A percentile compares a stretch with the other conserved stretches of the same genome.
phyloP scores from a whole-genome alignment of 2,888 invertebrate species.

The Adelphocoris suturalis region DNA sequence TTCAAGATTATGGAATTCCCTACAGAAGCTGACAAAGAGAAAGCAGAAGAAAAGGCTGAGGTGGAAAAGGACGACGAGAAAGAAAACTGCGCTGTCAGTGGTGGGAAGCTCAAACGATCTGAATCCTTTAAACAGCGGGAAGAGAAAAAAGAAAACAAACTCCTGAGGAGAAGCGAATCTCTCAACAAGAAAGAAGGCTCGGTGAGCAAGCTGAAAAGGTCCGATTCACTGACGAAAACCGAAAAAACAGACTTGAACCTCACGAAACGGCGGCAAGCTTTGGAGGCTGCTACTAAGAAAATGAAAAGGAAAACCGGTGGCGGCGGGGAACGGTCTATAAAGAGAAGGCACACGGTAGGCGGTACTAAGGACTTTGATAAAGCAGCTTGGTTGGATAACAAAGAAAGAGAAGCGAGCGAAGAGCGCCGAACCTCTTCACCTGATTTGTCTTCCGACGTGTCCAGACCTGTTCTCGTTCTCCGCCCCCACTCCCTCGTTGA shows the following conservation, averaged over 20 bases:
- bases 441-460: conserved; percentile 79
- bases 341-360: conserved; percentile 94
- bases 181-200: conserved; percentile 80
- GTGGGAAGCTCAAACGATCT: conserved; percentile 75
- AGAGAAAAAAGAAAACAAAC: conserved; percentile 78
- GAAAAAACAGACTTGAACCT: conserved; percentile 90
- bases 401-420: conserved; percentile 80
- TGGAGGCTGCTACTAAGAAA: conserved; percentile 81
- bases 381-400: conserved; percentile 82
- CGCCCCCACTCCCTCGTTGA: conserved; percentile 74
- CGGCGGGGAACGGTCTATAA: conserved; percentile 87
- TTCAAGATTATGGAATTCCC: conserved; percentile 66
- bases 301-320: conserved; percentile 88
- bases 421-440: conserved; percentile 83
- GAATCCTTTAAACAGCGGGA: conserved; percentile 77
- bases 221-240: conserved; percentile 84
- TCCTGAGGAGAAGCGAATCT: conserved; percentile 84
- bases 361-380: conserved; percentile 93
- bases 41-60: conserved; percentile 71
- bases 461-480: conserved; percentile 74
- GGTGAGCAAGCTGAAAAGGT: conserved; percentile 80
- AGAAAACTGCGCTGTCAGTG: conserved; percentile 72
- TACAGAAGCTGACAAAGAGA: conserved; percentile 55
- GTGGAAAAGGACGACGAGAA: conserved; percentile 74
- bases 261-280: conserved; percentile 83